phyloP scores from a whole-genome alignment of 2,797 vertebrate species.

The Mus caroli region DNA sequence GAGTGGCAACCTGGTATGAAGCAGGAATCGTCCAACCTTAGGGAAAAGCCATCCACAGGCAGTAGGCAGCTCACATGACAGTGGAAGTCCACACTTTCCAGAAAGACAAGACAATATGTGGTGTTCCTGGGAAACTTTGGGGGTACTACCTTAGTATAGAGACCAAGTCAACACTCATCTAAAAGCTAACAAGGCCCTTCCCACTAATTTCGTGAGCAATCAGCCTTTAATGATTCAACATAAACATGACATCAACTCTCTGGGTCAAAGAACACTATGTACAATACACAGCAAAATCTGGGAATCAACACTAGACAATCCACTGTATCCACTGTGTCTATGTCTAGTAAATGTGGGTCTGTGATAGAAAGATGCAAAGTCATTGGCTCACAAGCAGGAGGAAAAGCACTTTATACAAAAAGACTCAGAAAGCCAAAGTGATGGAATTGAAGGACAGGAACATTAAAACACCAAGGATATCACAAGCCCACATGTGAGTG shows the following conservation, averaged over 20 bases:
- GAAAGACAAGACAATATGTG: neutral
- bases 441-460: neutral
- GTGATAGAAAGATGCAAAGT: neutral
- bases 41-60: neutral
- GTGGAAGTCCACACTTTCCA: neutral
- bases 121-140: too few relatives aligned
- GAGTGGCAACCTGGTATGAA: rapidly evolving
- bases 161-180: neutral
- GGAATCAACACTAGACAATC: neutral
- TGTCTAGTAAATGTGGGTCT: neutral
- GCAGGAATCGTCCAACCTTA: rapidly evolving
- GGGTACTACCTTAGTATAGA: too few relatives aligned
- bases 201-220: too few relatives aligned
- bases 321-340: too few relatives aligned
- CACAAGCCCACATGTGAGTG: neutral
- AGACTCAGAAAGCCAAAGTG: neutral
- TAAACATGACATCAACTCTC: neutral
- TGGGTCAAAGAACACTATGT: neutral
- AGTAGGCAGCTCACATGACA: too few relatives aligned
- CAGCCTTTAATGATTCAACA: neutral
- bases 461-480: too few relatives aligned
- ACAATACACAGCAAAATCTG: too few relatives aligned
- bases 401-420: neutral
- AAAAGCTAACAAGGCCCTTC: neutral
- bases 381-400: neutral